These are phyloP conservation scores for Carassius auratus DNA, from an alignment of 2,113 vertebrate genomes.

Conservation along the genomic window DNA sequence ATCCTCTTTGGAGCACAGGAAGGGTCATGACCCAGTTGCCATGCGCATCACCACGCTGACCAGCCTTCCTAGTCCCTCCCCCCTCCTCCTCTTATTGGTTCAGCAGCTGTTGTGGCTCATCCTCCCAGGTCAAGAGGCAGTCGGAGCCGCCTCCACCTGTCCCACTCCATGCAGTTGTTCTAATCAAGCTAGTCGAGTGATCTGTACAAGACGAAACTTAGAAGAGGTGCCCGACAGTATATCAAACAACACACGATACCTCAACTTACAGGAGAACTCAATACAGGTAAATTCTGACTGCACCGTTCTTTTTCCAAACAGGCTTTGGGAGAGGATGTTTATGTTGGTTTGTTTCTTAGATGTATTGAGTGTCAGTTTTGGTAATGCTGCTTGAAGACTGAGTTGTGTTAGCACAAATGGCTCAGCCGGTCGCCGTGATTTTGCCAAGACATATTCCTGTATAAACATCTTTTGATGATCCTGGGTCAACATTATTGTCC, in stretches of 20 bases:
- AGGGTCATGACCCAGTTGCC: conserved; percentile 84
- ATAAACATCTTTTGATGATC: too few species aligned
- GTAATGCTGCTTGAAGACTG: background rate
- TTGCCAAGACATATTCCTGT: too few species aligned
- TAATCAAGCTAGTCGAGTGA: conserved; percentile 94
- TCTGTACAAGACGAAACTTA: conserved; percentile 88
- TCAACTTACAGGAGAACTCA: conserved; percentile 96
- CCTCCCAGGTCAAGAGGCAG: conserved; percentile 69
- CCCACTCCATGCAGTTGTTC: conserved; percentile 88
- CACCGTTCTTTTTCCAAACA: background rate
- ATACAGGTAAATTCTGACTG: conserved; percentile 78
- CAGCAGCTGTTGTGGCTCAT: conserved; percentile 73
- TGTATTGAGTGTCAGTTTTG: conserved; percentile 3
- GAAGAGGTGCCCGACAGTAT: conserved; percentile 88
- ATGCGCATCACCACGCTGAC: conserved; percentile 84
- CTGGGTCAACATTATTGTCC: too few species aligned
- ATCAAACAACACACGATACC: conserved; percentile 95
- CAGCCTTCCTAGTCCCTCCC: conserved; percentile 79
- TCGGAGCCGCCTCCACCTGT: conserved; percentile 79
- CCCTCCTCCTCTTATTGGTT: conserved; percentile 74
- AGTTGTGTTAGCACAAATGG: conserved; percentile 1
- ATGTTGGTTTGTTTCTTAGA: conserved; percentile 11
- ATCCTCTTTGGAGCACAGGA: conserved; percentile 72
- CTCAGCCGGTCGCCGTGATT: background rate
- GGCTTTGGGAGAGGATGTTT: background rate